These are phyloP conservation scores for Arctia plantaginis DNA, from an alignment of 2,888 invertebrate genomes.

Conservation along the genomic window DNA sequence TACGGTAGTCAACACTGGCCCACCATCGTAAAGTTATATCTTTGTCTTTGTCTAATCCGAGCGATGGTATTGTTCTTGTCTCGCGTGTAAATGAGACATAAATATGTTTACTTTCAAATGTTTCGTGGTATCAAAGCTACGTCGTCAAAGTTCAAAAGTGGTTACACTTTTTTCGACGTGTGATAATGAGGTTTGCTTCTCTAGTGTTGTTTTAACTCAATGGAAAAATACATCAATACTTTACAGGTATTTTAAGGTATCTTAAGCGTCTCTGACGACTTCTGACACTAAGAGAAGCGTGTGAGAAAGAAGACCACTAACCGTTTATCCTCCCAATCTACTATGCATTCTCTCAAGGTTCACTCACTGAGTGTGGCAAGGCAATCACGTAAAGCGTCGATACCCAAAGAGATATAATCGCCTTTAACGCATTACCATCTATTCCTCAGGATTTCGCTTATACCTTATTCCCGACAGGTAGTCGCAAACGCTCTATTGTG, in stretches of 20 bases:
- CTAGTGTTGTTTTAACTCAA: too few species aligned
- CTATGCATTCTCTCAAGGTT: neutral
- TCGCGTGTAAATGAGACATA: too few species aligned
- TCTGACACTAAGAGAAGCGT: neutral
- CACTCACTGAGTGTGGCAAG: neutral
- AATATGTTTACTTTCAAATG: too few species aligned
- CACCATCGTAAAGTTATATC: too few species aligned
- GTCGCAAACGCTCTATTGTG: constrained; percentile 34
- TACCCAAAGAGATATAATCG: constrained; percentile 14
- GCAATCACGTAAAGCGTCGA: neutral
- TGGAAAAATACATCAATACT: neutral
- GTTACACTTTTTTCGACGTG: too few species aligned
- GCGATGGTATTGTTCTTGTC: too few species aligned
- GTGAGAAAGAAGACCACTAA: neutral
- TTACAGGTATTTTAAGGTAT: neutral
- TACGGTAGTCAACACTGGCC: too few species aligned
- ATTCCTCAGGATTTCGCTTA: constrained; percentile 1
- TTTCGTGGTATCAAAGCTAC: too few species aligned
- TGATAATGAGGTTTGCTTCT: too few species aligned
- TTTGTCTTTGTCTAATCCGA: too few species aligned
- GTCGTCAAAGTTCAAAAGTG: too few species aligned
- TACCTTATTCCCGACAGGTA: constrained; percentile 50
- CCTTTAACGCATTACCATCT: constrained; percentile 24
- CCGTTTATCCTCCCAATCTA: neutral
- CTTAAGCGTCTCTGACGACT: neutral